Base-by-base conservation (phyloP, 2,888 invertebrate species). In the Epinotia demarniana region DNA sequence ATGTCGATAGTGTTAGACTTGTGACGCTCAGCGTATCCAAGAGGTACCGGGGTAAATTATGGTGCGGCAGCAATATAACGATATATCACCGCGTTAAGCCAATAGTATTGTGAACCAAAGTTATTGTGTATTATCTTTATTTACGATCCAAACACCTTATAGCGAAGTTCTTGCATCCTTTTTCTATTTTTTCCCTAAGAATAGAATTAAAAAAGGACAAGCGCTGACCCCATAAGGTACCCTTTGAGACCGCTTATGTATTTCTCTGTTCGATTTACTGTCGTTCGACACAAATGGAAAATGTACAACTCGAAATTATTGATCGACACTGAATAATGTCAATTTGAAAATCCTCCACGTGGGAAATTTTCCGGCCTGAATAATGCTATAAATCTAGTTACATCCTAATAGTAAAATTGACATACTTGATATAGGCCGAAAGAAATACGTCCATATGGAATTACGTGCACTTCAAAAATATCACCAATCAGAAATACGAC, bases 41-140 rank as follows among this genome's bases (percentile, higher is more conserved):
- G 3, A 27, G 23, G 23, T 27, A 27, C 23, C 23, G 23, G 2
- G 23, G 23, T 27, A 0, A 9, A 18, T 57, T 19, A 11, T 11
- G 11, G 4, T 57, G 57, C 12, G 19, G 57, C 19, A 57, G 12
- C 9, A 57, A 57, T 57, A 57, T 57, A 18, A 57, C 3, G 57
- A 12, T 19, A 4, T 19, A 33, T 39, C 23, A 64, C 39, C 33
- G 60, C 76, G 39, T 23, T 55, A 49, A 62, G 66, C 68, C 77
- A 63, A 66, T 71, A 76, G 80, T 81, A 79, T 81, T 81, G 79
- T 68, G 63, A 79, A 79, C 80, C 80, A 81, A 80, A 80, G 81
- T 75, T 78, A 78, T 74, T 77, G 67, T 74, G 73, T 69, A 63
- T 74, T 70, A 58, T 57, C n/a, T 43, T 49, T 46, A 27, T 64